phyloP scores from a whole-genome alignment of 2,113 vertebrate genomes.

The Nibea coibor region DNA sequence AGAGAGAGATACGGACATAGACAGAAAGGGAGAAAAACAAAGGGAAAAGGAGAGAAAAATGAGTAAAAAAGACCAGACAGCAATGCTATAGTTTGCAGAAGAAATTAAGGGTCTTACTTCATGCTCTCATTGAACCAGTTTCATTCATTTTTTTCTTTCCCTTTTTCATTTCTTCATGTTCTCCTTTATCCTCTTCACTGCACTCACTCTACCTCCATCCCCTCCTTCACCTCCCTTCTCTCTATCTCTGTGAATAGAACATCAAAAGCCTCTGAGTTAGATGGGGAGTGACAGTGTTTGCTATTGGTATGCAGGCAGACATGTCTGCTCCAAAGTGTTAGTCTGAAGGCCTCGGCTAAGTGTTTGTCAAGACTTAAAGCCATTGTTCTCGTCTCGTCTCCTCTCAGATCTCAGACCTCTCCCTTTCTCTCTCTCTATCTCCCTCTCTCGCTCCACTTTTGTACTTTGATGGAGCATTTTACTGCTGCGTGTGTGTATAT shows the following conservation, averaged over 20 bases:
- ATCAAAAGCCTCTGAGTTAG: constrained; percentile 86
- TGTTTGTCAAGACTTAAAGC: constrained; percentile 87
- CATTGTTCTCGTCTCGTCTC: constrained; percentile 82
- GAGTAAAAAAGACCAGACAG: constrained; percentile 18
- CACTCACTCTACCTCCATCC: constrained; percentile 51
- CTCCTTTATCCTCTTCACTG: constrained; percentile 25
- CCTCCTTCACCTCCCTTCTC: constrained; percentile 61
- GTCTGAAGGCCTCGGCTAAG: constrained; percentile 87
- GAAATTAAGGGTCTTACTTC: constrained; percentile 15
- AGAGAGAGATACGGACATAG: not conserved
- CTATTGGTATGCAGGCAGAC: constrained; percentile 88
- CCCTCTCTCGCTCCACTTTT: constrained; percentile 74
- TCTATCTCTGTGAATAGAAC: constrained; percentile 81
- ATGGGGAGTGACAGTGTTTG: constrained; percentile 85
- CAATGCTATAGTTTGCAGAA: constrained; percentile 6
- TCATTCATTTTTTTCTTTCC: constrained; percentile 16
- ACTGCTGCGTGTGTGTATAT: constrained; percentile 48
- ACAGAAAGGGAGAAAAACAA: constrained; percentile 17
- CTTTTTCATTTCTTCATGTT: constrained; percentile 22
- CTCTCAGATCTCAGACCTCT: constrained; percentile 86
- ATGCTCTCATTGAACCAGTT: constrained; percentile 31
- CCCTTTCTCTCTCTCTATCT: constrained; percentile 82
- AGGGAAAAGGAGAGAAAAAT: constrained; percentile 4
- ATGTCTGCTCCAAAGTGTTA: constrained; percentile 86
- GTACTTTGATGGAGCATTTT: constrained; percentile 81